phyloP scores from a whole-genome alignment of 2,797 vertebrate genomes.

The Babyrousa celebensis region DNA sequence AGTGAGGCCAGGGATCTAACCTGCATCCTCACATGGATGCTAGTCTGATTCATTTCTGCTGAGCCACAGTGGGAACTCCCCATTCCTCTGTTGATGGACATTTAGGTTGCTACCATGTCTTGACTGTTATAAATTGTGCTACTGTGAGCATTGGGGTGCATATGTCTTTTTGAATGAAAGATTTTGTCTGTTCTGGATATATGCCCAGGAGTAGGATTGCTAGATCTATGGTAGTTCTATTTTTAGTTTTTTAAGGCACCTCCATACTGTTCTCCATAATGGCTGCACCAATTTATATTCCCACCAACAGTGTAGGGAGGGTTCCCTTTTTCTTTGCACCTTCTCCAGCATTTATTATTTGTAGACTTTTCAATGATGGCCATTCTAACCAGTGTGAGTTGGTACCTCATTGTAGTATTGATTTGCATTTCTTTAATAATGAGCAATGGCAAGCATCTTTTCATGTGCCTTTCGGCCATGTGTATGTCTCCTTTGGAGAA shows the following conservation, averaged over 20 bases:
- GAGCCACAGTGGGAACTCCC: neutral
- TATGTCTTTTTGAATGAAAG: neutral
- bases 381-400: neutral
- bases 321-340: neutral
- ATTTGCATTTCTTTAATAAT: neutral
- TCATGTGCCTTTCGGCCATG: neutral
- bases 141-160: neutral
- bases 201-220: neutral
- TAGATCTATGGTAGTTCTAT: neutral
- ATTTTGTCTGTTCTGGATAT: neutral
- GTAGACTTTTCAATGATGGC: neutral
- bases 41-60: too few species aligned
- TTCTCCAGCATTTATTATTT: neutral
- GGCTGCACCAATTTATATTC: neutral
- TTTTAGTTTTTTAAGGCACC: neutral
- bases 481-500: neutral
- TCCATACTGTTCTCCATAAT: neutral
- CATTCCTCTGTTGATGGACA: neutral
- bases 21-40: too few species aligned
- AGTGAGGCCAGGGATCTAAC: too few species aligned
- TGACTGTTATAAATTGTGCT: neutral
- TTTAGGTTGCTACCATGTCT: neutral
- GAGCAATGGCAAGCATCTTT: neutral
- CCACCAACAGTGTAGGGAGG: neutral
- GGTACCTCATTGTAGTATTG: neutral